Conservation (phyloP, 2,888 invertebrate genomes). For the Noctua comes region DNA sequence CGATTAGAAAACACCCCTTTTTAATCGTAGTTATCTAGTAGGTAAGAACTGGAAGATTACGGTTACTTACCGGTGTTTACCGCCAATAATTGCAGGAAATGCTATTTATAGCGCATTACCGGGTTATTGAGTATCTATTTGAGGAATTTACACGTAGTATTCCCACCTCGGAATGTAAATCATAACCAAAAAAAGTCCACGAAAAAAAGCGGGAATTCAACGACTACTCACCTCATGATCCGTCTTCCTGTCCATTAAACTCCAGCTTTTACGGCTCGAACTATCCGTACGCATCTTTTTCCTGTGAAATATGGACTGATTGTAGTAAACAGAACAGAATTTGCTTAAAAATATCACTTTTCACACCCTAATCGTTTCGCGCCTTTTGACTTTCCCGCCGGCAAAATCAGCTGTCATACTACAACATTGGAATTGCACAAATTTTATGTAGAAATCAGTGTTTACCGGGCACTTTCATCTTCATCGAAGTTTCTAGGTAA, state of each 20-base stretch:
- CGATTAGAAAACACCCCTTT: background rate
- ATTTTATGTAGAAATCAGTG: conserved; percentile 57
- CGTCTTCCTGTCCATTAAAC: conserved; percentile 84
- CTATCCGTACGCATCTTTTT: conserved; percentile 81
- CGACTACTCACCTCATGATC: conserved; percentile 83
- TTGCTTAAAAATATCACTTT: conserved; percentile 39
- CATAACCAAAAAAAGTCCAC: conserved; percentile 75
- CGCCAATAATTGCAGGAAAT: background rate
- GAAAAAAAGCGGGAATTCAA: conserved; percentile 81
- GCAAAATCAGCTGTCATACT: conserved; percentile 86
- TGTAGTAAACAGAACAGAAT: conserved; percentile 33
- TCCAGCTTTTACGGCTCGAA: conserved; percentile 84
- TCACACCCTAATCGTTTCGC: conserved; percentile 74
- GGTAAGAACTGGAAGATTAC: background rate
- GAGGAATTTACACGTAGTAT: conserved; percentile 11
- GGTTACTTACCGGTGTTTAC: background rate
- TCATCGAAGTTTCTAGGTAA: conserved; percentile 72
- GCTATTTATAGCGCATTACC: background rate
- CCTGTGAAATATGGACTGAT: conserved; percentile 75
- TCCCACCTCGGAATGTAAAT: conserved; percentile 34
- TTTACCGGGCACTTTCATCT: conserved; percentile 82
- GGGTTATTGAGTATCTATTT: conserved; percentile 6
- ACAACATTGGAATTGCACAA: conserved; percentile 64
- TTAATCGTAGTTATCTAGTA: background rate
- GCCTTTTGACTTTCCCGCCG: conserved; percentile 88